Base-by-base conservation (phyloP, 2,888 invertebrate genomes). In the Acleris emargana region DNA sequence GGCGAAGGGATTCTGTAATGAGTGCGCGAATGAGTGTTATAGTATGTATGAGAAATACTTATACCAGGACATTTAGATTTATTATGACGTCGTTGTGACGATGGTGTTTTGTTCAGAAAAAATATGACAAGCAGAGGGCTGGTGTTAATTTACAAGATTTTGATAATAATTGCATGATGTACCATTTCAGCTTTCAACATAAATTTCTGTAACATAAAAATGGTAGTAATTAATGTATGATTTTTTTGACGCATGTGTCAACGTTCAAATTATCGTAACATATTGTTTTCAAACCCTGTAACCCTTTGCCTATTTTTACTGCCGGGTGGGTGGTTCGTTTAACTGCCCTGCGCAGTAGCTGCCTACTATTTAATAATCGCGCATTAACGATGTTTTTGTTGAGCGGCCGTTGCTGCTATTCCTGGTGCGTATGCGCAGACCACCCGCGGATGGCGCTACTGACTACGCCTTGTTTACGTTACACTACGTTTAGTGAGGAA, bases 361-460 rank as follows among this genome's bases (percentile, higher is more conserved):
- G 86, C 79, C 84, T 86, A 82, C 83, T 81, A 86, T 89, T 85
- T 89, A 88, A 89, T 88, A 90, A 88, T 86, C 88, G 74, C 72
- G 73, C 83, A 84, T 89, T 87, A 89, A 91, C 88, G 85, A 88
- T 88, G 91, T 90, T 91, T 90, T 91, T 88, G 89, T 87, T 89
- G 84, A 83, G 81, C 84, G 78, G 81, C 78, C 75, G 79, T 80
- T 76, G 79, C 73, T 74, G 84, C 82, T 91, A 91, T 91, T 91
- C 90, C 73, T 78, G 89, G 82, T 80, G 80, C 79, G 81, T 77
- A 70, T 64, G 80, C 82, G 84, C 83, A 67, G 91, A 90, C 91
- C 91, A 91, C 91, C 91, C 88, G 83, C 77, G 79, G 72, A 72
- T 68, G 80, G 82, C 82, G 84, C 83, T 83, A 79, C 73, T 71